Evolutionary conservation across 2,113 vertebrate genomes (phyloP).

Genomic region (Phyllopteryx taeniolatus): DNA sequence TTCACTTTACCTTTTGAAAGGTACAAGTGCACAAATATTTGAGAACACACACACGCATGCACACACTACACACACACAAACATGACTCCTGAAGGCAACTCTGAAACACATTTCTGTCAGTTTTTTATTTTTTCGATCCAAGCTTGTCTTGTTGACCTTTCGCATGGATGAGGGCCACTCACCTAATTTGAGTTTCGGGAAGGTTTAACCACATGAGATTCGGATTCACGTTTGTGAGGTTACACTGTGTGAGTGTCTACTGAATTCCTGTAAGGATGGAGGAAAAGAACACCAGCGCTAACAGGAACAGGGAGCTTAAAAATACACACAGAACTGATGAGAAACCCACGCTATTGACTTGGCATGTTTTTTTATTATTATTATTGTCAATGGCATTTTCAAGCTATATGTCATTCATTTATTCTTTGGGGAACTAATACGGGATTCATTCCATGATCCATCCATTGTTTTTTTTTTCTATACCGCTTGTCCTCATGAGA

Average conservation of each 20-base stretch:
- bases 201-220: constrained; percentile 1
- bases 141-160: constrained; percentile 1
- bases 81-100: not conserved
- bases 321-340: not conserved
- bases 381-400: not conserved
- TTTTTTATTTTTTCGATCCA: not conserved
- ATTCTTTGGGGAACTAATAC: no score
- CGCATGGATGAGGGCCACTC: not conserved
- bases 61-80: not conserved
- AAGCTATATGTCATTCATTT: not conserved
- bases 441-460: no score
- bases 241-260: not conserved
- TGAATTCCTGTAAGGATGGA: not conserved
- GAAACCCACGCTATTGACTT: not conserved
- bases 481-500: no score
- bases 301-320: not conserved
- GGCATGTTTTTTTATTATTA: not conserved
- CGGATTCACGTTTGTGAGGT: not conserved
- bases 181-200: not conserved
- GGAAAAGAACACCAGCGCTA: not conserved
- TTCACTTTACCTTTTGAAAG: not conserved
- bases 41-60: not conserved
- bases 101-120: not conserved
- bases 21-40: not conserved
- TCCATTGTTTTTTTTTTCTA: no score